Conservation (phyloP, 2,888 invertebrate species). For the Drosophila meridiana region DNA sequence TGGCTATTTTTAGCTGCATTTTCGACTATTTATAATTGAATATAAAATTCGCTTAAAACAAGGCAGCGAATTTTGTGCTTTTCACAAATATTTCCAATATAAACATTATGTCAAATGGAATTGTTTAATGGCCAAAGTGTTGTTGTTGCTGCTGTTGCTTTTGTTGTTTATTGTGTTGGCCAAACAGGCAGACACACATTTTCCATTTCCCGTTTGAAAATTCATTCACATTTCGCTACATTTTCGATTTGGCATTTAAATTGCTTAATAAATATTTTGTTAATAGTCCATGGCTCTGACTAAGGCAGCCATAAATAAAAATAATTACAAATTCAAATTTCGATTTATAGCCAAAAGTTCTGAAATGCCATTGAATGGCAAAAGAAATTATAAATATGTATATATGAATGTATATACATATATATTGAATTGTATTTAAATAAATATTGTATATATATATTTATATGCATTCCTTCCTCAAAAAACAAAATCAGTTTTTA, state of each 20-base stretch:
- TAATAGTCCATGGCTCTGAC: slow-evolving; percentile 32
- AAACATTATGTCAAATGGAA: slow-evolving; percentile 56
- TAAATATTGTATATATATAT: background rate
- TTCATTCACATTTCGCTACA: slow-evolving; percentile 34
- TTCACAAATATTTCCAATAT: slow-evolving; percentile 58
- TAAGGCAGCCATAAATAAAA: background rate
- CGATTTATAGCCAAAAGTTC: background rate
- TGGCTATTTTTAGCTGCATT: slow-evolving; percentile 50
- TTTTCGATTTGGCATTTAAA: slow-evolving; percentile 63
- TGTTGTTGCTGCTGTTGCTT: slow-evolving; percentile 6
- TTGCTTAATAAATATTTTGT: slow-evolving; percentile 63
- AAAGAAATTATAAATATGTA: background rate
- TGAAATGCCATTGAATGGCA: background rate
- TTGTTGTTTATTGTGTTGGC: slow-evolving; percentile 53
- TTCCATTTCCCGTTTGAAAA: slow-evolving; percentile 20
- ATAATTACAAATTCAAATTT: slow-evolving; percentile 8
- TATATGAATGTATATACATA: background rate
- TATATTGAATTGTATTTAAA: background rate
- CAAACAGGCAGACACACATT: slow-evolving; percentile 48
- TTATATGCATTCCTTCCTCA: background rate
- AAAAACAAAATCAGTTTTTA: background rate
- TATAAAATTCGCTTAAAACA: slow-evolving; percentile 50
- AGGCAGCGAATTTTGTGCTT: slow-evolving; percentile 22
- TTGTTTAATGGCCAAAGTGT: background rate
- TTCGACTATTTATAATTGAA: slow-evolving; percentile 53